Percentiles rank a stretch among this genome's conserved stretches.
phyloP scores from a whole-genome alignment of 2,113 vertebrate species.

The Galeopterus variegatus region DNA sequence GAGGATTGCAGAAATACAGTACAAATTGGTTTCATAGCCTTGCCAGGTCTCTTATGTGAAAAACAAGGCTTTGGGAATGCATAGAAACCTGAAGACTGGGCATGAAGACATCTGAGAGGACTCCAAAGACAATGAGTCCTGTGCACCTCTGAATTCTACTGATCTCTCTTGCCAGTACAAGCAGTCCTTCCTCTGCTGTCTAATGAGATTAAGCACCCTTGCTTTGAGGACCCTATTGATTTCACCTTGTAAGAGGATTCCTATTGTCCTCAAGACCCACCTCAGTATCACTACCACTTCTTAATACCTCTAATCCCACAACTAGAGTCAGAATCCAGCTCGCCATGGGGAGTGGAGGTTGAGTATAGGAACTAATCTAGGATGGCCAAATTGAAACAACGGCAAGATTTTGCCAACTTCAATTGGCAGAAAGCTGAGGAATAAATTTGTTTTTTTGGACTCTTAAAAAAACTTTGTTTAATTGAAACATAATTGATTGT shows the following conservation, averaged over 20 bases:
- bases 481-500: too few relatives aligned
- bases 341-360: neutral
- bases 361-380: neutral
- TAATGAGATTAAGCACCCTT: neutral
- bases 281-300: neutral
- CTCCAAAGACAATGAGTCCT: neutral
- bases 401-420: neutral
- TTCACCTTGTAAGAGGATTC: neutral
- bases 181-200: neutral
- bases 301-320: neutral
- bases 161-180: neutral
- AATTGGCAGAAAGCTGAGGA: conserved; percentile 1
- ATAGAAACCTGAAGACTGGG: neutral
- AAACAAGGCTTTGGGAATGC: neutral
- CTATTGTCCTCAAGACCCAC: neutral
- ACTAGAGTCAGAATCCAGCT: neutral
- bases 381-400: neutral
- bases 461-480: too few relatives aligned
- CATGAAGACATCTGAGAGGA: neutral
- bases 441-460: neutral
- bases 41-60: neutral
- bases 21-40: neutral
- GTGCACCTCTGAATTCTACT: neutral
- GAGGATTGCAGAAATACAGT: neutral
- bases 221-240: neutral